phyloP scores from a whole-genome alignment of 2,113 vertebrate genomes.

The Anser cygnoides region DNA sequence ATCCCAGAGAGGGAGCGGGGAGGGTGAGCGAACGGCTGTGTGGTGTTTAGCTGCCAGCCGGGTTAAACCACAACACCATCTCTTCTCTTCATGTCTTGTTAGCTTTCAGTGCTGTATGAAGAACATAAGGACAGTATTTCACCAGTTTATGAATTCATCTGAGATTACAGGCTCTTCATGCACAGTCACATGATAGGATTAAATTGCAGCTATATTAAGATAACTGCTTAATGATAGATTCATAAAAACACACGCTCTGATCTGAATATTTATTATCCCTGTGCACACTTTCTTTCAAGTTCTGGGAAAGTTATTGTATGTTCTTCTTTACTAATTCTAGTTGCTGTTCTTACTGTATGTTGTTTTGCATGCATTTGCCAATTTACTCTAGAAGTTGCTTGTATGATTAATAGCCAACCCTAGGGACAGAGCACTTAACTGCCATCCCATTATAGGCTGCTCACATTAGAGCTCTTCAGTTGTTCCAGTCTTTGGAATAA shows the following conservation, averaged over 20 bases:
- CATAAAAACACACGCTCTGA: not conserved
- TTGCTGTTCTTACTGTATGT: not conserved
- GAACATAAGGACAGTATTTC: not conserved
- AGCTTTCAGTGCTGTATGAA: not conserved
- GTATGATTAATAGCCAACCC: not conserved
- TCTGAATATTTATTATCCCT: not conserved
- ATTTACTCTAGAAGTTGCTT: not conserved
- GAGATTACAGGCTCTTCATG: not conserved
- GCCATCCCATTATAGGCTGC: not conserved
- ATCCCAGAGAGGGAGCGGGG: too few species aligned
- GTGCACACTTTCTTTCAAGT: not conserved
- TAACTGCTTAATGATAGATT: not conserved
- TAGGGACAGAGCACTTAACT: not conserved
- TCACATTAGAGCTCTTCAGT: not conserved
- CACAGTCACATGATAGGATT: not conserved
- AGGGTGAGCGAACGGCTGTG: too few species aligned
- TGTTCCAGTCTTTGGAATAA: not conserved
- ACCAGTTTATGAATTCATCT: not conserved
- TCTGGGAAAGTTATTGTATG: not conserved
- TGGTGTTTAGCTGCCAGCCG: too few species aligned
- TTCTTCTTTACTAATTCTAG: not conserved
- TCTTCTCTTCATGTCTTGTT: not conserved
- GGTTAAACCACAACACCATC: not conserved
- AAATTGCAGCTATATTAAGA: not conserved
- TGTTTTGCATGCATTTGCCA: not conserved